Conservation (phyloP, 1,140 invertebrate species). For the Lepidurus apus region DNA sequence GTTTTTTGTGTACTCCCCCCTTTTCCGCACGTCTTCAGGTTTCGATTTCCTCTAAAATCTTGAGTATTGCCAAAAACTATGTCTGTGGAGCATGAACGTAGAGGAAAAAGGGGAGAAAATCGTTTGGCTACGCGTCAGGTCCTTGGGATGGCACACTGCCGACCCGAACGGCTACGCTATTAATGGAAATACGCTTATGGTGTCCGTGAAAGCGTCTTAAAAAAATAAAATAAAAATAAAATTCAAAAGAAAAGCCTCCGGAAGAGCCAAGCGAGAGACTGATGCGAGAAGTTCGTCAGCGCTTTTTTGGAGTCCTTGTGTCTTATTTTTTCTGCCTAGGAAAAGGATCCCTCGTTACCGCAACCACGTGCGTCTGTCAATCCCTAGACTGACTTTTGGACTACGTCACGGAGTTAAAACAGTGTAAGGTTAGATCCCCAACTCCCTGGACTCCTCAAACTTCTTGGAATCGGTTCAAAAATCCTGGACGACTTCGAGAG, state of each 20-base stretch:
- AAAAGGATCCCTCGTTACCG: no score
- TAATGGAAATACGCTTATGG: neutral
- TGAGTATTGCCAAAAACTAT: neutral
- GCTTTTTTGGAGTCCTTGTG: neutral
- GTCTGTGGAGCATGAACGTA: neutral
- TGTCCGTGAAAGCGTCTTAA: neutral
- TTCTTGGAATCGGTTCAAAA: constrained; percentile 7
- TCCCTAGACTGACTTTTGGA: neutral
- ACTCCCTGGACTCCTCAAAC: neutral
- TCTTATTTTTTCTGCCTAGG: no score
- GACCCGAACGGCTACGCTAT: constrained; percentile 12
- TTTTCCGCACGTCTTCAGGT: no score
- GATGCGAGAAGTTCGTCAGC: neutral
- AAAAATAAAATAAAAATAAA: neutral
- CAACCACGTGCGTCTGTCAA: neutral
- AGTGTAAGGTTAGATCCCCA: neutral
- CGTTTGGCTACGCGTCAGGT: constrained; percentile 13
- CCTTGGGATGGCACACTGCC: constrained; percentile 2
- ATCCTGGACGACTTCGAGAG: neutral
- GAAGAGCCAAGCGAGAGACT: neutral
- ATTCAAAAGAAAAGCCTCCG: neutral
- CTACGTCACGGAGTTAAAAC: constrained; percentile 9
- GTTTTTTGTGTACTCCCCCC: no score
- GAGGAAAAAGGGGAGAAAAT: neutral
- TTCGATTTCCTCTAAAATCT: no score